Conservation (phyloP, 2,113 vertebrate species). For the Alectura lathami region DNA sequence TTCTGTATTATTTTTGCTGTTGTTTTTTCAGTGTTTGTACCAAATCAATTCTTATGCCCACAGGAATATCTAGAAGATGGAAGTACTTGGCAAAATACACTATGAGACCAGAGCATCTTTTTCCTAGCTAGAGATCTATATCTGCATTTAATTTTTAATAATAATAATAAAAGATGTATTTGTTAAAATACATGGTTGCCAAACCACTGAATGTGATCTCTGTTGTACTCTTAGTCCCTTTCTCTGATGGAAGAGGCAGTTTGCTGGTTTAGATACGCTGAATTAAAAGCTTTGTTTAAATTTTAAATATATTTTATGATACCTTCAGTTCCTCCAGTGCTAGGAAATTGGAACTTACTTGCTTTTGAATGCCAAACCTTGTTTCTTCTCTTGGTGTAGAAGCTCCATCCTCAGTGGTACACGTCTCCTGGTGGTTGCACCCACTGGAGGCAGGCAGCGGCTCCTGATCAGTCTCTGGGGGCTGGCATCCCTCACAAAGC, state of each 20-base stretch:
- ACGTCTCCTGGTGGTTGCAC: neutral
- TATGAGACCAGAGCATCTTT: neutral
- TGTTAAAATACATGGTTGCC: neutral
- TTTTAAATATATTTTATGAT: neutral
- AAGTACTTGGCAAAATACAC: neutral
- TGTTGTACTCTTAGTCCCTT: neutral
- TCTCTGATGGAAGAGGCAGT: neutral
- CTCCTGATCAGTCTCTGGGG: neutral
- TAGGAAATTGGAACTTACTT: neutral
- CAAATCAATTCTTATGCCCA: neutral
- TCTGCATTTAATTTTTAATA: neutral
- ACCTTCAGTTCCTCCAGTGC: neutral
- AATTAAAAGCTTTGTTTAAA: neutral
- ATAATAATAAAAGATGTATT: neutral
- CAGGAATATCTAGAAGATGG: neutral
- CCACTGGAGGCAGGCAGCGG: accelerated
- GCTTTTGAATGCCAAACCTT: neutral
- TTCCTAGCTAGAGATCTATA: neutral
- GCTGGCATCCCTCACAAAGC: neutral
- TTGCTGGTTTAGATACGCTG: neutral
- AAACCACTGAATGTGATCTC: neutral
- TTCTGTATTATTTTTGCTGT: neutral
- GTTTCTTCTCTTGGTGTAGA: neutral
- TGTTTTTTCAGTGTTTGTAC: too few relatives aligned
- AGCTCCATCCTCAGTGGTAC: neutral